Conservation (phyloP, 2,888 invertebrate genomes). For the Penaeus monodon region DNA sequence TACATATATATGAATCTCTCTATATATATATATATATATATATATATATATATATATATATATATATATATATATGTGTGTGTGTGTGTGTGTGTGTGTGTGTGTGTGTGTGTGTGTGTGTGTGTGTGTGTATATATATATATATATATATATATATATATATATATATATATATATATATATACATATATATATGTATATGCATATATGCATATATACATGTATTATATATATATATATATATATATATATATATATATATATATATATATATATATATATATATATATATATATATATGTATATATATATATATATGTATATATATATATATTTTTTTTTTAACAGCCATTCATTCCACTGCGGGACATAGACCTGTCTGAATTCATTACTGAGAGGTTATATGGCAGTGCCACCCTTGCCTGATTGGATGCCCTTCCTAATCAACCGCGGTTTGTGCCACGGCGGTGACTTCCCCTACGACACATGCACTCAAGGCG, state of each 20-base stretch:
- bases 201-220: not conserved
- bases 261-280: constrained; percentile 8
- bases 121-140: constrained; percentile 7
- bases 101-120: not conserved
- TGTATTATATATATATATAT: not conserved
- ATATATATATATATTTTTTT: constrained; percentile 12
- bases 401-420: too few relatives aligned
- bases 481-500: too few relatives aligned
- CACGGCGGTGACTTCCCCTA: too few relatives aligned
- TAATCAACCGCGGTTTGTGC: too few relatives aligned
- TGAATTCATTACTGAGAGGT: too few relatives aligned
- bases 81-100: constrained; percentile 1
- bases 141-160: constrained; percentile 31
- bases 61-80: too few relatives aligned
- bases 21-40: too few relatives aligned
- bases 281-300: not conserved
- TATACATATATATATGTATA: not conserved
- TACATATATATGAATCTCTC: too few relatives aligned
- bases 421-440: too few relatives aligned
- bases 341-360: too few relatives aligned
- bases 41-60: too few relatives aligned
- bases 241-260: not conserved
- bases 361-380: too few relatives aligned
- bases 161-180: constrained; percentile 25
- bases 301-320: not conserved